phyloP scores from a whole-genome alignment of 2,797 vertebrate genomes.

The Epinephelus malabaricus region DNA sequence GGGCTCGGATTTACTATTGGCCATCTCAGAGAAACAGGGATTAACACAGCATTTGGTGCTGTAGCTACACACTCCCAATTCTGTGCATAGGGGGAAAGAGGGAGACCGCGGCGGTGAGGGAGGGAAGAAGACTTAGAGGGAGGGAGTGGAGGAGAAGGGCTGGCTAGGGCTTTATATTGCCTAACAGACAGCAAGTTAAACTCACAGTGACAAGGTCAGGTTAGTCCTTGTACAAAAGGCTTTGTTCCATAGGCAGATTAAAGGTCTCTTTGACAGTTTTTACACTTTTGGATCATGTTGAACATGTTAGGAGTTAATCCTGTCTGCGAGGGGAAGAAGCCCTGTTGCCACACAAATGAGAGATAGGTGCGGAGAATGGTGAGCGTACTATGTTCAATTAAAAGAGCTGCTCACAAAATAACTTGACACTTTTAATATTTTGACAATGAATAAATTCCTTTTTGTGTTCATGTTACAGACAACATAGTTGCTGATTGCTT shows the following conservation, averaged over 20 bases:
- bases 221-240: slow-evolving; percentile 89
- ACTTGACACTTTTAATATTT: neutral
- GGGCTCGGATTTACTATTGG: slow-evolving; percentile 89
- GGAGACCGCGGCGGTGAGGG: slow-evolving; percentile 36
- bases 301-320: slow-evolving; percentile 95
- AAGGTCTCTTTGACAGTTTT: slow-evolving; percentile 94
- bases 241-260: slow-evolving; percentile 97
- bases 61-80: slow-evolving; percentile 82
- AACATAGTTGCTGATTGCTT: neutral
- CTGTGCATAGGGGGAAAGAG: slow-evolving; percentile 56
- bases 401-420: slow-evolving; percentile 6
- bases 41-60: slow-evolving; percentile 88
- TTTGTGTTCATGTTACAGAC: neutral
- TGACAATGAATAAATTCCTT: neutral
- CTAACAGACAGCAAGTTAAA: slow-evolving; percentile 95
- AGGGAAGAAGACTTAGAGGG: slow-evolving; percentile 77
- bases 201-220: slow-evolving; percentile 97
- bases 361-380: slow-evolving; percentile 38
- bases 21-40: slow-evolving; percentile 89
- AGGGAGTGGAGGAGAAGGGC: slow-evolving; percentile 73
- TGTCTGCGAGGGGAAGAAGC: slow-evolving; percentile 82
- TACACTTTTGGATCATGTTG: slow-evolving; percentile 96
- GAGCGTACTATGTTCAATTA: neutral
- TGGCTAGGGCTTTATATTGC: slow-evolving; percentile 83
- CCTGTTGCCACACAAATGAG: slow-evolving; percentile 76